Base-by-base conservation (phyloP, 2,888 invertebrate genomes). In the Sphaerophoria taeniata region DNA sequence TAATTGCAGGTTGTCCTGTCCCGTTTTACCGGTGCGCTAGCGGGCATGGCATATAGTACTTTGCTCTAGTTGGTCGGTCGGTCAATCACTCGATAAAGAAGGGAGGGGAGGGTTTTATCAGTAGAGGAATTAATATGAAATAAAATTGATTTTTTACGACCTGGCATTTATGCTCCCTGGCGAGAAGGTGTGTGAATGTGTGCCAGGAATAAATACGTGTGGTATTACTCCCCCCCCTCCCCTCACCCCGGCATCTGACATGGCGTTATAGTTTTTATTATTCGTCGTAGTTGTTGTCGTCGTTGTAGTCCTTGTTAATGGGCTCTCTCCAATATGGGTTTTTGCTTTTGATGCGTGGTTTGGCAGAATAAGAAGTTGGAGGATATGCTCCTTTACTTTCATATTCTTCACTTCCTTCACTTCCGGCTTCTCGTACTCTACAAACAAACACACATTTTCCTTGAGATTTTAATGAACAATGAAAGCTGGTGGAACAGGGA, bases 131-230 rank as follows among this genome's bases (percentile, higher is more conserved):
- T 84, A 84, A 75, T 76, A 72, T 80, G 75, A 80, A 84, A 84
- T 84, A 80, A 84, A 84, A 84, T 84, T 84, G 84, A 84, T 80
- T 84, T 84, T 76, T 80, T 80, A 84, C 75, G 84, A 84, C 45
- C 79, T 53, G 70, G 72, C 78, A 71, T 79, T 74, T 71, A 72
- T 76, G 67, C 72, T 74, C 4, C 6, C 7, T 16, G 14, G 16
- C 5, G 16, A 14, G 43, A 12, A 24, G 9, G 71, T 45, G 39
- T 34, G 74, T 24, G 56, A 33, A 14, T 33, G 74, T 69, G 69
- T 63, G 71, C n/a, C n/a, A 49, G 47, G 63, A 58, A 58, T 65
- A 65, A 78, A 49, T 74, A 65, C 56, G 55, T 67, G 74, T n/a
- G 69, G 36, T 53, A 51, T 39, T 36, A 67, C 51, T 51, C 36